Base-by-base conservation (phyloP, 2,113 vertebrate genomes). In the Pedionomus torquatus region DNA sequence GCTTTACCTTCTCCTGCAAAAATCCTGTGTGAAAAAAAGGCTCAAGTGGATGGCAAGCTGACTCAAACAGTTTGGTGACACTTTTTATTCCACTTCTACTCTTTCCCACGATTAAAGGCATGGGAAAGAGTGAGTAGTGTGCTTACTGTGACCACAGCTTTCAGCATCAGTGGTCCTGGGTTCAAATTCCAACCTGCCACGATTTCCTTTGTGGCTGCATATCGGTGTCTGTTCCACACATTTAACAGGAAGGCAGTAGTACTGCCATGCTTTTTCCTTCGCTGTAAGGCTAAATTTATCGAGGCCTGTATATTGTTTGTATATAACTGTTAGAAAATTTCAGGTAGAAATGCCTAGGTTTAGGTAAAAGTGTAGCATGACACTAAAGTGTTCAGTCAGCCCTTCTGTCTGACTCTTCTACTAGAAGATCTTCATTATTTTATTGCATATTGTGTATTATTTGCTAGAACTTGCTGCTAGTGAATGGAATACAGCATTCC, bases 1-100 rank as follows among this genome's bases (percentile, higher is more conserved):
- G 81, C 92, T 97, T 83, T 95, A 90, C 64, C 43, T 80, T 81
- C 65, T 93, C 46, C 49, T 58, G 13, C 58, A 87, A 28, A 16
- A 69, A 51, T 83, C 52, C 55, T 72, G 48, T 58, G 79, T 86
- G 90, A 41, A 82, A 75, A 93, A 69, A 51, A 46, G 19, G 28
- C 33, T 89, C 17, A 46, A 20, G 37, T 83, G 52, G 28, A 52
- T 23, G 76, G 18, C 26, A 94, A 6, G 31, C 49, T 72, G 85
- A 46, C 74, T 60, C 20, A 81, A 79, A 57, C 52, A 43, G 24
- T 39, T 51, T 14, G 43, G 52, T 87, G 26, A 37, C 52, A 57
- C 15, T 44, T 83, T 25, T 83, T 55, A 30, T 83, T 92, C 52
- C 14, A 8, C 2, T 44, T 44, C 24, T 77, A 16, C 28, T 20